Base-by-base conservation (phyloP, 2,888 invertebrate genomes). In the Pandemis corylana region DNA sequence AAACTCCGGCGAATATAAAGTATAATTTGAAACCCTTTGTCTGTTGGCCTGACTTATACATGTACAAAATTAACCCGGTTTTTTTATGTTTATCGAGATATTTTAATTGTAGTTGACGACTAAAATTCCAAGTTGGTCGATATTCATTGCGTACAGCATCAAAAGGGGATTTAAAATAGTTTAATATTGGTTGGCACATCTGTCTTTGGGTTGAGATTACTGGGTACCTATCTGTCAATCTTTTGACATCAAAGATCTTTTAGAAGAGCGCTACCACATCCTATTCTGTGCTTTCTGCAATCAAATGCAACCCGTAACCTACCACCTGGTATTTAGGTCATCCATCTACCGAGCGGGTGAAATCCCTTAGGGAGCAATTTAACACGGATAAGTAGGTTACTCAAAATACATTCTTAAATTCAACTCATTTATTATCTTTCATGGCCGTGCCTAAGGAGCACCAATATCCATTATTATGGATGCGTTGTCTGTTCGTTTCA, bases 281-380 rank as follows among this genome's bases (percentile, higher is more conserved):
- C 51, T n/a, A 53, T 53, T 12, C 51, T n/a, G n/a, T 53, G 51
- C n/a, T 53, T 53, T n/a, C 51, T n/a, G 51, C 51, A 53, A 53
- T 6, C n/a, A 53, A 7, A 6, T n/a, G 51, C 51, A 53, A 53
- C 9, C 9, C 44, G 28, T 36, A 36, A 36, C 51, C n/a, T n/a
- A n/a, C 51, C 10, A 15, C 5, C 51, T 53, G 4, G 28, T 36
- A 53, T n/a, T n/a, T 53, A 53, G 51, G 51, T 53, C 51, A n/a
- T 15, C n/a, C 15, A n/a, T n/a, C 51, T 7, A n/a, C 51, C 5
- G 51, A 53, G 15, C n/a, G n/a, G 51, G 51, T n/a, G 51, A n/a
- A 7, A 12, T 53, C n/a, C 51, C 6, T n/a, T 10, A 7, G 12
- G 51, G 51, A 7, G 5, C n/a, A 53, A 10, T 53, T 53, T n/a